Percentiles rank a stretch among this genome's conserved stretches.
Conservation (phyloP, 2,888 invertebrate genomes). For the Blastobasis adustella region DNA sequence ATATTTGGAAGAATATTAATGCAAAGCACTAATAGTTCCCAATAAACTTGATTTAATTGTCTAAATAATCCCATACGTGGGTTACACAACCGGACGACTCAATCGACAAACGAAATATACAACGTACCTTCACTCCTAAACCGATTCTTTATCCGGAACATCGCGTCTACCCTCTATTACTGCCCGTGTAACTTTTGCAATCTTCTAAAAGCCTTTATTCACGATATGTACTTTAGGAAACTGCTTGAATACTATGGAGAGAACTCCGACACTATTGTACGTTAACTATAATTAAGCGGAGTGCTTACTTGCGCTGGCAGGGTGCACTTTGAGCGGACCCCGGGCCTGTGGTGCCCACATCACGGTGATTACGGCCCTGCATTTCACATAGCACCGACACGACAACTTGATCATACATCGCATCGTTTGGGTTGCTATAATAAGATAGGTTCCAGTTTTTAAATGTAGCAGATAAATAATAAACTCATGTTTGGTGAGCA, state of each 20-base stretch:
- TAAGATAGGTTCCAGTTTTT: too few species aligned
- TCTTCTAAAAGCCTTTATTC: constrained; percentile 26
- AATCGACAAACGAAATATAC: too few species aligned
- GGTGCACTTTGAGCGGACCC: constrained; percentile 21
- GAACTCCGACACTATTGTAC: constrained; percentile 26
- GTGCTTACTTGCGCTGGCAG: constrained; percentile 37
- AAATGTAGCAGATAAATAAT: too few species aligned
- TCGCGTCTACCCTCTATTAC: constrained; percentile 18
- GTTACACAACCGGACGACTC: too few species aligned
- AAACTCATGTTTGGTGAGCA: too few species aligned
- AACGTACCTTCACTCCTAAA: not conserved
- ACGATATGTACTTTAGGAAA: constrained; percentile 15
- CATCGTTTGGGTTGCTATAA: not conserved
- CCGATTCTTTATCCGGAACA: not conserved
- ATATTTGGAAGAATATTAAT: too few species aligned
- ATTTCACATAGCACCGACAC: not conserved
- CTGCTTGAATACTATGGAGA: constrained; percentile 16
- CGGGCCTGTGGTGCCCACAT: constrained; percentile 23
- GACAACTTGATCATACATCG: not conserved
- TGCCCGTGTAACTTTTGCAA: constrained; percentile 26
- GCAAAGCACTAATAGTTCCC: too few species aligned
- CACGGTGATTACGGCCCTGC: constrained; percentile 26
- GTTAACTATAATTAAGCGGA: constrained; percentile 44
- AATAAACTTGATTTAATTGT: too few species aligned
- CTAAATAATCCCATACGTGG: too few species aligned